These are phyloP conservation scores for Amphiprion percula DNA, from an alignment of 2,113 vertebrate genomes.

Conservation along the genomic window DNA sequence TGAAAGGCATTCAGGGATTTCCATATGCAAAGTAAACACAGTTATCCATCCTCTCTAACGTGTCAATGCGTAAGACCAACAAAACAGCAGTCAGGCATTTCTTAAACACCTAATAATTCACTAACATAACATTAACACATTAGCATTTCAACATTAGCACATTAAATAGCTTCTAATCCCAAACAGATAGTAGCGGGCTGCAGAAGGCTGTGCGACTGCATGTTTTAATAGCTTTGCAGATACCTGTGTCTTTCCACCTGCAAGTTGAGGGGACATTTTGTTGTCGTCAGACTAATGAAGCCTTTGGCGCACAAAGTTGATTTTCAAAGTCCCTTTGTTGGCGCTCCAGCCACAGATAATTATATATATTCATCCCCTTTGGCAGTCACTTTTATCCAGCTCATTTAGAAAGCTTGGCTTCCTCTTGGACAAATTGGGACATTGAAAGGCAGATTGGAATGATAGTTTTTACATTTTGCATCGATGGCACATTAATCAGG, in stretches of 20 bases:
- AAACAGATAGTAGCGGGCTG: constrained; percentile 51
- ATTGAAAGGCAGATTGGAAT: constrained; percentile 79
- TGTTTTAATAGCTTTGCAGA: constrained; percentile 63
- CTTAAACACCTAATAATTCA: constrained; percentile 73
- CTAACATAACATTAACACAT: constrained; percentile 71
- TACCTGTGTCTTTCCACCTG: constrained; percentile 64
- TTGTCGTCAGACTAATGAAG: constrained; percentile 77
- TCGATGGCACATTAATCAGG: constrained; percentile 72
- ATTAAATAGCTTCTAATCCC: constrained; percentile 72
- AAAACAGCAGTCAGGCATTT: constrained; percentile 60
- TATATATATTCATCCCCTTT: constrained; percentile 80
- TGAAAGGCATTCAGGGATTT: constrained; percentile 82
- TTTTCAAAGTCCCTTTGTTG: constrained; percentile 77
- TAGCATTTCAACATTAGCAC: constrained; percentile 70
- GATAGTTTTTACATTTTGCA: constrained; percentile 74
- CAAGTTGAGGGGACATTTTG: constrained; percentile 60
- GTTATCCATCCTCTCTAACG: constrained; percentile 65
- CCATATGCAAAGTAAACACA: constrained; percentile 72
- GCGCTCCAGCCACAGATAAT: constrained; percentile 77
- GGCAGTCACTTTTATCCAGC: constrained; percentile 77
- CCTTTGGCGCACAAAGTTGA: constrained; percentile 73
- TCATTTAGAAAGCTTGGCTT: constrained; percentile 77
- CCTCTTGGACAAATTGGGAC: constrained; percentile 76
- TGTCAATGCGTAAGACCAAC: constrained; percentile 67
- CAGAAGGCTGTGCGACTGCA: constrained; percentile 25